Conservation (phyloP, 2,888 invertebrate species). For the Epistrophe grossulariae region DNA sequence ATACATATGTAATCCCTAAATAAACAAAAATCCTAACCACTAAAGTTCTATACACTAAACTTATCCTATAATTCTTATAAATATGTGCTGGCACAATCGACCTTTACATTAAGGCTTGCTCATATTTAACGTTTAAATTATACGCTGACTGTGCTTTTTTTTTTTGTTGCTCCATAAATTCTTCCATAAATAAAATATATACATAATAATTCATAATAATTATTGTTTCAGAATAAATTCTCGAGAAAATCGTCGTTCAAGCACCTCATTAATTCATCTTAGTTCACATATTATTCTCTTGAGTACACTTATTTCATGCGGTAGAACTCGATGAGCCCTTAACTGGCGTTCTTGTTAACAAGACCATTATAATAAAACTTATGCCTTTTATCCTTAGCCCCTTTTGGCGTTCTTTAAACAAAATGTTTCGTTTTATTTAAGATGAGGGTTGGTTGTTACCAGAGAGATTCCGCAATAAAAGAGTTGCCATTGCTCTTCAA, state of each 20-base stretch:
- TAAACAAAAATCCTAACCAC: no score
- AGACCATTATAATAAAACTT: neutral
- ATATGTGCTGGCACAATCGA: no score
- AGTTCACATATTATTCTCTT: slow-evolving; percentile 1
- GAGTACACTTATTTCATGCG: neutral
- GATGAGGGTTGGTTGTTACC: neutral
- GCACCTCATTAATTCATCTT: slow-evolving; percentile 1
- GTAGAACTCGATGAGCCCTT: neutral
- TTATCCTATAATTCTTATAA: no score
- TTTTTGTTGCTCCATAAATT: neutral
- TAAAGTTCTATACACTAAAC: no score
- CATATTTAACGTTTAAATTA: neutral
- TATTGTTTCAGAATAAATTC: neutral
- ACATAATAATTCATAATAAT: slow-evolving; percentile 1
- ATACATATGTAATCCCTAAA: no score
- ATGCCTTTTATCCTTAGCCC: neutral
- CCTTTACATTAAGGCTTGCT: no score
- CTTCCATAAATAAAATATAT: neutral
- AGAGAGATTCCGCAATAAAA: neutral
- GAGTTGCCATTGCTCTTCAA: neutral
- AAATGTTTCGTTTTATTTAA: neutral
- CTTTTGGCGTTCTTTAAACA: neutral
- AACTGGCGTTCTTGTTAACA: slow-evolving; percentile 12
- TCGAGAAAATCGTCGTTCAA: neutral
- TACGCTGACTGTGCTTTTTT: neutral